A percentile compares a stretch with the other conserved stretches of the same genome.
These are phyloP conservation scores for Parambassis ranga DNA, from an alignment of 2,797 vertebrate species.

Conservation along the genomic window DNA sequence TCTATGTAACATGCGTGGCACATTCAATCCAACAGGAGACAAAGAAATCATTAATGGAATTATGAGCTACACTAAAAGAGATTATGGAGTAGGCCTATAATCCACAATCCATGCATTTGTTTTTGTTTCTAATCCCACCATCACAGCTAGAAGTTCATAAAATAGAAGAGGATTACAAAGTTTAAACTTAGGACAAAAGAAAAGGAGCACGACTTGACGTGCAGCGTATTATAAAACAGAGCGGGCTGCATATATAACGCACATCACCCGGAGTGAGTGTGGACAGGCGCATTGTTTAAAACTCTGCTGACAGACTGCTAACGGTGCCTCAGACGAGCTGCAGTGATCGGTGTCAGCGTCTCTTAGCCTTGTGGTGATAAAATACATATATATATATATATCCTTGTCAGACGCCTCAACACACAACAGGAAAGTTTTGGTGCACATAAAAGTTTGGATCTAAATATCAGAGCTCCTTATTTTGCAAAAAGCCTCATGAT, in stretches of 20 bases:
- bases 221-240: background rate
- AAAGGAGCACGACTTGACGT: background rate
- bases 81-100: no score
- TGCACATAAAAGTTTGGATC: slow-evolving; percentile 1
- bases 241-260: background rate
- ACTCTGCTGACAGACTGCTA: slow-evolving; percentile 9
- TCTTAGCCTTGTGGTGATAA: background rate
- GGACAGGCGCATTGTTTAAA: background rate
- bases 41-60: no score
- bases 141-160: no score
- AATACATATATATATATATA: background rate
- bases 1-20: no score
- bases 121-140: no score
- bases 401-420: background rate
- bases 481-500: background rate
- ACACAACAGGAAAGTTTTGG: background rate
- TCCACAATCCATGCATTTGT: no score
- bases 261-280: background rate
- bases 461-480: background rate
- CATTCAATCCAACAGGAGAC: no score
- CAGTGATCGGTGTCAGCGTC: background rate
- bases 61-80: no score
- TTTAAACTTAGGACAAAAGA: background rate
- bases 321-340: slow-evolving; percentile 12
- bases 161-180: slow-evolving; percentile 5